Percentiles rank a stretch among this genome's conserved stretches.
phyloP scores from a whole-genome alignment of 2,797 vertebrate genomes.

The Acanthurus lineatus region DNA sequence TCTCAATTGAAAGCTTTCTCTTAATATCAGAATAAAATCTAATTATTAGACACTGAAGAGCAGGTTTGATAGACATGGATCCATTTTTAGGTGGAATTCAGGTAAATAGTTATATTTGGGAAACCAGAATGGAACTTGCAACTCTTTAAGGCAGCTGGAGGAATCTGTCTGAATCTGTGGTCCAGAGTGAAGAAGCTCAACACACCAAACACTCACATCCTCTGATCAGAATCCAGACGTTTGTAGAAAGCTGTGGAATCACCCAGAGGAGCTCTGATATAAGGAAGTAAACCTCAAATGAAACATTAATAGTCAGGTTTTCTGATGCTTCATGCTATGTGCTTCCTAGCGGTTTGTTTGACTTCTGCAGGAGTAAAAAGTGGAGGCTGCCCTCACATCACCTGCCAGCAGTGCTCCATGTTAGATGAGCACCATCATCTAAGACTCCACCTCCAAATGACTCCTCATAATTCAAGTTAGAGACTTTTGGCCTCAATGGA shows the following conservation, averaged over 20 bases:
- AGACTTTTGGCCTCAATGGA: not conserved
- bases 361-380: not conserved
- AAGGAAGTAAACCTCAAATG: constrained; percentile 13
- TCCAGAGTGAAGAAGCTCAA: too few relatives aligned
- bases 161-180: not conserved
- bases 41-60: not conserved
- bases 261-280: not conserved
- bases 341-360: not conserved
- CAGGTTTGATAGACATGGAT: not conserved
- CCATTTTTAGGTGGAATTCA: not conserved
- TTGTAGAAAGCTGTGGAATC: too few relatives aligned
- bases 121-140: not conserved
- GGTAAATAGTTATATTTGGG: not conserved
- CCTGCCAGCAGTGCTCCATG: not conserved
- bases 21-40: not conserved
- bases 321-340: not conserved
- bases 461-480: not conserved
- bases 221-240: constrained; percentile 11
- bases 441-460: not conserved
- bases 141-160: constrained; percentile 25
- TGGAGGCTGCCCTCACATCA: not conserved
- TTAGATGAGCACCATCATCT: not conserved
- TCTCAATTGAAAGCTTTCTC: not conserved
- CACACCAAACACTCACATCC: not conserved
- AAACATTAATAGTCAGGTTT: constrained; percentile 2